A percentile compares a stretch with the other conserved stretches of the same genome.
Conservation (phyloP, 2,797 vertebrate species). For the Podarcis lilfordi region DNA sequence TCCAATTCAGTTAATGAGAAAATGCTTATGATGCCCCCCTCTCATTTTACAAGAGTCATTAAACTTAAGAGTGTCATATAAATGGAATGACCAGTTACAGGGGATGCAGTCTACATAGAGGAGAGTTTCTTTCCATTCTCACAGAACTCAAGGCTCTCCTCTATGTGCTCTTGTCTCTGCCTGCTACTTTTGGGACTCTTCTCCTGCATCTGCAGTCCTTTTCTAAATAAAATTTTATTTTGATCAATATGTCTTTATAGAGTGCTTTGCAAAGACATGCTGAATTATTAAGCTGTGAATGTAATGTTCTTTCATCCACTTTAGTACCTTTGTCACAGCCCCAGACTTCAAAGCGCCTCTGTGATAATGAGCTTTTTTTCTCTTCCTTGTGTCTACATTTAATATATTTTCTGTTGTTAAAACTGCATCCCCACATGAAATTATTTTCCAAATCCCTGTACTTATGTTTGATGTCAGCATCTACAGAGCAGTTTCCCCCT, state of each 20-base stretch:
- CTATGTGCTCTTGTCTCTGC: conserved; percentile 19
- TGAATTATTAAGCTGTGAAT: conserved; percentile 67
- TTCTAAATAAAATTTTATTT: conserved; percentile 63
- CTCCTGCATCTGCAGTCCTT: conserved; percentile 40
- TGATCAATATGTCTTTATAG: conserved; percentile 60
- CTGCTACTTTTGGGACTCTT: conserved; percentile 46
- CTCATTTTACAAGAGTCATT: background rate
- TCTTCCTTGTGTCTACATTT: conserved; percentile 49
- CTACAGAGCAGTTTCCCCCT: conserved; percentile 14
- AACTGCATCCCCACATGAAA: conserved; percentile 54
- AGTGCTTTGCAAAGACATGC: conserved; percentile 53
- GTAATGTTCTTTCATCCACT: conserved; percentile 64
- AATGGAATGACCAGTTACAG: background rate
- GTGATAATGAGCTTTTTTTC: conserved; percentile 58
- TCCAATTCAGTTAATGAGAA: background rate
- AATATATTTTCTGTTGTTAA: conserved; percentile 60
- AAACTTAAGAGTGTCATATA: background rate
- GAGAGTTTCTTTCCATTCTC: conserved; percentile 17
- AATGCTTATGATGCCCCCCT: background rate
- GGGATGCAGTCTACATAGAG: conserved; percentile 30
- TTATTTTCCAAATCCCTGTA: conserved; percentile 60
- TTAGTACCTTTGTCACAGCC: conserved; percentile 55
- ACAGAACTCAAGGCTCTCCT: conserved; percentile 17
- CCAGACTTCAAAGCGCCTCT: conserved; percentile 67
- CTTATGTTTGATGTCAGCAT: conserved; percentile 65